Percentiles rank a stretch among this genome's conserved stretches.
These are phyloP conservation scores for Monoplex corrugatus DNA, from an alignment of 2,888 invertebrate species.

Conservation along the genomic window DNA sequence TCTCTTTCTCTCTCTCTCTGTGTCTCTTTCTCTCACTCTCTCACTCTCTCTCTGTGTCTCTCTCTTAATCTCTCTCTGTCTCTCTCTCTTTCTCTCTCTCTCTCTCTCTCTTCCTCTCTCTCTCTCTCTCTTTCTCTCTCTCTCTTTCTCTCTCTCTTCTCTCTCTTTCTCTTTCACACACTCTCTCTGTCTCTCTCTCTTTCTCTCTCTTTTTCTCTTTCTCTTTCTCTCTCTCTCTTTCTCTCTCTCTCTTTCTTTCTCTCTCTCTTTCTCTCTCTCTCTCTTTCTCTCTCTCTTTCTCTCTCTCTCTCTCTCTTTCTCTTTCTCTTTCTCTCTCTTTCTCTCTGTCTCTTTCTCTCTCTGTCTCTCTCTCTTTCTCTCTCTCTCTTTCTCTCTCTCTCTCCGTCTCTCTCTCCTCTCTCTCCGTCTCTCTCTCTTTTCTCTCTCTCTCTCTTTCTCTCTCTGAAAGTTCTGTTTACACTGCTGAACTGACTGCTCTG, in stretches of 20 bases:
- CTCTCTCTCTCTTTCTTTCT: slow-evolving; percentile 13
- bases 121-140: background rate
- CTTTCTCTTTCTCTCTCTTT: background rate
- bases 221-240: background rate
- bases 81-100: slow-evolving; percentile 3
- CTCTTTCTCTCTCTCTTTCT: background rate
- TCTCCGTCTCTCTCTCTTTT: no score
- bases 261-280: background rate
- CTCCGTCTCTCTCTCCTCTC: background rate
- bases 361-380: background rate
- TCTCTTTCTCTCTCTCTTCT: no score
- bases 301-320: background rate
- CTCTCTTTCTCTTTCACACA: background rate
- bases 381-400: background rate
- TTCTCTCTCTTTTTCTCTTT: background rate
- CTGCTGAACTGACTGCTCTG: no score
- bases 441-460: no score
- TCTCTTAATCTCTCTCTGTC: background rate
- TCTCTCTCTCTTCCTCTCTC: background rate
- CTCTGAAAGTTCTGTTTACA: no score
- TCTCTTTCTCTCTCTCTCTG: no score
- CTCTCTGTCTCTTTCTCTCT: no score
- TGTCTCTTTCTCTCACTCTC: no score
- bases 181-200: background rate
- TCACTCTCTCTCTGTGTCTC: background rate